Evolutionary conservation across 2,113 vertebrate species (phyloP).

Genomic region (Natator depressus): DNA sequence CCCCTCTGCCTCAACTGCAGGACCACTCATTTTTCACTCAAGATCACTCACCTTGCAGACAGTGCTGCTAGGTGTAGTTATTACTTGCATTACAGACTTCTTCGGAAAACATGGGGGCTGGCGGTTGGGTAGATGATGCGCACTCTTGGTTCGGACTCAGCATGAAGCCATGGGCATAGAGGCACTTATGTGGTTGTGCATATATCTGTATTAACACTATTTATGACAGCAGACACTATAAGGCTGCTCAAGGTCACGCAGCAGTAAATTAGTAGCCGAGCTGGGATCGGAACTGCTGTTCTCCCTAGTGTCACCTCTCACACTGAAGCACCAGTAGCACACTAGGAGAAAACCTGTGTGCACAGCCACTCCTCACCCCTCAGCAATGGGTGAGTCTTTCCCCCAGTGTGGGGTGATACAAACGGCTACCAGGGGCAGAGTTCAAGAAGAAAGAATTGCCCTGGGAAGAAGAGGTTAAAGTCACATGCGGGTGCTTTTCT

Average conservation of each 20-base stretch:
- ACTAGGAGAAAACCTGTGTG: background rate
- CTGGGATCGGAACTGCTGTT: fast-evolving
- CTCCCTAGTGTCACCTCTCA: background rate
- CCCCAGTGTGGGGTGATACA: background rate
- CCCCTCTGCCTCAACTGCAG: background rate
- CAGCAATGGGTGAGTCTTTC: background rate
- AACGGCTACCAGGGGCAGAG: background rate
- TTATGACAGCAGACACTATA: background rate
- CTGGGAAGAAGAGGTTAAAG: background rate
- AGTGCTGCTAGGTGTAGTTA: background rate
- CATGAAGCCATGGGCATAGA: fast-evolving
- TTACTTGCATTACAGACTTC: fast-evolving
- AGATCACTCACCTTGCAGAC: background rate
- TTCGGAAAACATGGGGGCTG: background rate
- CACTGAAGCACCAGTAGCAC: background rate
- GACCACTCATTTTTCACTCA: background rate
- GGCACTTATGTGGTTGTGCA: background rate
- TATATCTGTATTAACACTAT: background rate
- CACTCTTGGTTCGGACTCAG: background rate
- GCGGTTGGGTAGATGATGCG: background rate
- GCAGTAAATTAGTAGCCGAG: background rate
- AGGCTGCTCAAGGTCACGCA: background rate
- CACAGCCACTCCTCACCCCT: background rate
- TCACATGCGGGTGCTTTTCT: background rate
- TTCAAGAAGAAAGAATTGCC: background rate